Evolutionary conservation across 2,888 invertebrate species (phyloP), one percentile per base, ranked within the genome.

Genomic region (Oscheius myriophilus): DNA sequence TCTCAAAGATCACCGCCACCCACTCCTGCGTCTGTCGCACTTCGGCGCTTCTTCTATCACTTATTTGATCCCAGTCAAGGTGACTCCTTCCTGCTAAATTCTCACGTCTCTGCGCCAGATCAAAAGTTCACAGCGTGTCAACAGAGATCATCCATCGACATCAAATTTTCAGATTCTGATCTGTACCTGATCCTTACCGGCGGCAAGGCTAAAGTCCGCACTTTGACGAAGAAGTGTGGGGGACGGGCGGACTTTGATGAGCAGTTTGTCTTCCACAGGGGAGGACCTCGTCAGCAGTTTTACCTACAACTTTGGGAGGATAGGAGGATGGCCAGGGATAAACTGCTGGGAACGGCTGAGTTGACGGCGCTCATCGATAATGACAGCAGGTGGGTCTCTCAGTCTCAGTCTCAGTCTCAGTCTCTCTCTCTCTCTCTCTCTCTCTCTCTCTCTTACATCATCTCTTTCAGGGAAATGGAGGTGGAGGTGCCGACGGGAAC

Each of bases 251-350:
- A 59, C 11, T 71, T 72, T 69, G 67, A 77, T 16, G 77, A 76
- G 42, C 66, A 76, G 42, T 76, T 76, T 23, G 64, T 76, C n/a
- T 76, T 74, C 64, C 74, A 74, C 58, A 72, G 70, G 70, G 71
- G 49, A 51, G 72, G 69, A 55, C 49, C 71, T 21, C 69, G 71
- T 7, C 73, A 77, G 58, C 58, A 71, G 43, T 77, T 73, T 64
- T 64, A 59, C 21, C 51, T 77, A 7, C 71, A 73, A 45, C 52
- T 77, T n/a, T 77, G 75, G 75, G 73, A 75, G 57, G 70, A 77
- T 61, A 64, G 67, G 11, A 62, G 64, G 25, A 51, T 73, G 69
- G 69, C 67, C 16, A 69, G 69, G 7, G 77, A 77, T 51, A 69
- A 66, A 33, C 46, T 68, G 0, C 45, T 77, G 12, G 77, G 63